A percentile compares a stretch with the other conserved stretches of the same genome.
Evolutionary conservation across 2,113 vertebrate species (phyloP).

Genomic region (Notarius quadriscutis): DNA sequence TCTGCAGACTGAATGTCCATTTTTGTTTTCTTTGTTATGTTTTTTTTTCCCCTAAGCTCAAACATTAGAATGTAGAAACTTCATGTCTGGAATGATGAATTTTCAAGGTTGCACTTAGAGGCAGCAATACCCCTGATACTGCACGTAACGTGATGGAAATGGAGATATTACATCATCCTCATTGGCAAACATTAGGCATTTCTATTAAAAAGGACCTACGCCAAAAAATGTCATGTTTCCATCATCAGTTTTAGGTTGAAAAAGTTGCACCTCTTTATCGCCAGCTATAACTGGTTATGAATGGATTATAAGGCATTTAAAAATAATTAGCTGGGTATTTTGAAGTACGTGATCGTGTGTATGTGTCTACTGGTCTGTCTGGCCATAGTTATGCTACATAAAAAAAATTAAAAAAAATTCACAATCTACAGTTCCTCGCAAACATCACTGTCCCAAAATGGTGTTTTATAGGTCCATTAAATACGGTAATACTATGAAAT

Average conservation of each 20-base stretch:
- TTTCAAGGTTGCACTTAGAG: slow-evolving; percentile 23
- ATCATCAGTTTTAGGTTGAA: background rate
- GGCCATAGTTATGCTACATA: background rate
- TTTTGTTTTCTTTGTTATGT: background rate
- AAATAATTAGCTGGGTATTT: background rate
- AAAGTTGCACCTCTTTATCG: background rate
- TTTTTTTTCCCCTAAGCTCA: background rate
- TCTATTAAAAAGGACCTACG: slow-evolving; percentile 66
- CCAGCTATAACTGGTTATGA: slow-evolving; percentile 8
- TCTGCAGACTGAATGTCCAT: slow-evolving; percentile 1
- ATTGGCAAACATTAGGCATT: slow-evolving; percentile 68
- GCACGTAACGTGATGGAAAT: slow-evolving; percentile 49
- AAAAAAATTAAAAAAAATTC: background rate
- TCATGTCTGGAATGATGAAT: slow-evolving; percentile 26
- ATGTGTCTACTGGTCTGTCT: background rate
- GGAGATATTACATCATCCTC: slow-evolving; percentile 66
- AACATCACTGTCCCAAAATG: background rate
- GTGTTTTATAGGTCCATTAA: background rate
- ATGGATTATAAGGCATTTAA: background rate
- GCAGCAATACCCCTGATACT: slow-evolving; percentile 48
- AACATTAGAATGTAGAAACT: background rate
- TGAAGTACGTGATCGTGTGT: background rate
- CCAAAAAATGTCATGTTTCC: background rate
- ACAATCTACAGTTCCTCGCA: background rate
- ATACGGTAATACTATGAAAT: background rate